Evolutionary conservation across 2,113 vertebrate species (phyloP).

Genomic region (Hemicordylus capensis): DNA sequence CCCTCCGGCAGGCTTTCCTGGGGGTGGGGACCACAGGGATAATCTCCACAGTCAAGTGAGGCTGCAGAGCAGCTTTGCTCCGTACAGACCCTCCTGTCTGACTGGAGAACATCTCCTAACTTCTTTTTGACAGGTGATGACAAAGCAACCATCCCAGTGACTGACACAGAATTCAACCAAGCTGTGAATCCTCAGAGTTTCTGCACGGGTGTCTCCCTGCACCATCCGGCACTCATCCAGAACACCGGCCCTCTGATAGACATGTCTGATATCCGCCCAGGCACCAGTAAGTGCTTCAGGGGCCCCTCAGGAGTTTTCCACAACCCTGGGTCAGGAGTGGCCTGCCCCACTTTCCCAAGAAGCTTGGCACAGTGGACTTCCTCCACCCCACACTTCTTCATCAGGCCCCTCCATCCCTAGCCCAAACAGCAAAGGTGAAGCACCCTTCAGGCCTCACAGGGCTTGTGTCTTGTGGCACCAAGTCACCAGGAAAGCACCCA

Average conservation of each 20-base stretch:
- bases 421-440: no score
- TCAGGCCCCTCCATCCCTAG: no score
- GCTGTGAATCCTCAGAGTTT: slow-evolving; percentile 98
- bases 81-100: no score
- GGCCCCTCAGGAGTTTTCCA: rapidly evolving
- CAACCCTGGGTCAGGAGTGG: background rate
- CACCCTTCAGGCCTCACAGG: no score
- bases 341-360: background rate
- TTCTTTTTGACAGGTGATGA: slow-evolving; percentile 94
- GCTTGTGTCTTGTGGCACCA: no score
- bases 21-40: no score
- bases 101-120: no score
- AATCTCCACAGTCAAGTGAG: no score
- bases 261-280: slow-evolving; percentile 98
- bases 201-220: slow-evolving; percentile 95
- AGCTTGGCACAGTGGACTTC: background rate
- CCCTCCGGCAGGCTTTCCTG: rapidly evolving
- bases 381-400: no score
- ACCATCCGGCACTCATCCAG: slow-evolving; percentile 96
- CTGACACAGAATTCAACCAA: slow-evolving; percentile 96
- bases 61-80: background rate
- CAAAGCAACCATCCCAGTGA: slow-evolving; percentile 96
- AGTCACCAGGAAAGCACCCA: no score
- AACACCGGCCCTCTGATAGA: slow-evolving; percentile 97
- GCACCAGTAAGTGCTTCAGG: slow-evolving; percentile 86